These are phyloP conservation scores for Nomada ruficornis DNA, from an alignment of 2,888 invertebrate genomes.

Conservation along the genomic window DNA sequence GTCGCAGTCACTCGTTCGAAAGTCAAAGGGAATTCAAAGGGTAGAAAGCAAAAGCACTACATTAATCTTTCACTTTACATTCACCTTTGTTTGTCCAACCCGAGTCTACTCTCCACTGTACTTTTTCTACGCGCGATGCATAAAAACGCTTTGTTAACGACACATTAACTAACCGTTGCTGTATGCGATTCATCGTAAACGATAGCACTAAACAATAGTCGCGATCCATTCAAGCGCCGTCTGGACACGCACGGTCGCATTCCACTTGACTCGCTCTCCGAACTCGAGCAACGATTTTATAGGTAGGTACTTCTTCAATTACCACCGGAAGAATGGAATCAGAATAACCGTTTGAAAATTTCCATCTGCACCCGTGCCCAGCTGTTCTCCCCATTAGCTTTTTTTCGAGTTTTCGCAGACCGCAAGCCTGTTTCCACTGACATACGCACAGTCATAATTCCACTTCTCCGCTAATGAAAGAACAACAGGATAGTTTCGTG, in stretches of 20 bases:
- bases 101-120: neutral
- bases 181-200: neutral
- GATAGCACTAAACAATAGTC: neutral
- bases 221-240: neutral
- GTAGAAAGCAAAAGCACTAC: neutral
- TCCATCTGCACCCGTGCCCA: neutral
- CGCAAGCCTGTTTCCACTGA: conserved; percentile 35
- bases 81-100: neutral
- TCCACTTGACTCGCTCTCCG: conserved; percentile 8
- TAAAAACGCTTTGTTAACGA: conserved; percentile 4
- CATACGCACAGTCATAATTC: conserved; percentile 48
- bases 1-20: neutral
- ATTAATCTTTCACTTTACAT: neutral
- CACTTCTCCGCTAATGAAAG: conserved; percentile 62
- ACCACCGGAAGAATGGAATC: conserved; percentile 28
- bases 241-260: conserved; percentile 4
- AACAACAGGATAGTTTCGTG: conserved; percentile 62
- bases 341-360: conserved; percentile 34
- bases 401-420: neutral
- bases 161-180: neutral
- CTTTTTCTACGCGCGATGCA: neutral
- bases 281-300: conserved; percentile 16
- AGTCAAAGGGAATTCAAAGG: neutral
- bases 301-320: conserved; percentile 33
- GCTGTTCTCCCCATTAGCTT: neutral